phyloP scores from a whole-genome alignment of 2,888 invertebrate genomes.

The Pecten maximus region DNA sequence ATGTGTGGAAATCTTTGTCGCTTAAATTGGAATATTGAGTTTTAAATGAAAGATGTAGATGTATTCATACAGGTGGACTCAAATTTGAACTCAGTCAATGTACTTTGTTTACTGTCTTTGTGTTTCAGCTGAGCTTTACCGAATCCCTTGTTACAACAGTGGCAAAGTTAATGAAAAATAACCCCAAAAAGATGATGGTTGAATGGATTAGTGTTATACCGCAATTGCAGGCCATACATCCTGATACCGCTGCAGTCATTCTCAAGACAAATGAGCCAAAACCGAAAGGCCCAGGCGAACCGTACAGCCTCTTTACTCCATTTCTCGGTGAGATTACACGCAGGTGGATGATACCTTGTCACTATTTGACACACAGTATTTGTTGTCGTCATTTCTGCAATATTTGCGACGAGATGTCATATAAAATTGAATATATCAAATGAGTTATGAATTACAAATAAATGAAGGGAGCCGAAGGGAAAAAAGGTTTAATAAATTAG shows the following conservation, averaged over 20 bases:
- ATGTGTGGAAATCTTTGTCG: too few relatives aligned
- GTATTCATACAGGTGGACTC: too few relatives aligned
- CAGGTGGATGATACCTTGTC: too few relatives aligned
- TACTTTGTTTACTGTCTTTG: not conserved
- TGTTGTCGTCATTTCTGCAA: too few relatives aligned
- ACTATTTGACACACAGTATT: too few relatives aligned
- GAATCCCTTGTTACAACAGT: not conserved
- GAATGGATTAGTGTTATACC: not conserved
- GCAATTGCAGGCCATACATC: not conserved
- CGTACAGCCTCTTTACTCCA: not conserved
- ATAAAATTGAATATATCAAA: too few relatives aligned
- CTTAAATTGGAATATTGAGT: too few relatives aligned
- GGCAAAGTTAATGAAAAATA: not conserved
- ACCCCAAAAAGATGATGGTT: not conserved
- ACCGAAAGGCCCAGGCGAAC: not conserved
- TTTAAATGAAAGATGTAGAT: too few relatives aligned
- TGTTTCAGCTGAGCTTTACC: not conserved
- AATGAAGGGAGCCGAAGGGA: too few relatives aligned
- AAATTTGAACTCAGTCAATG: not conserved
- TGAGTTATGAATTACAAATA: too few relatives aligned
- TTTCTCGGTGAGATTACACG: not conserved
- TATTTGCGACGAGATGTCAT: too few relatives aligned
- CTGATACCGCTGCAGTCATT: not conserved
- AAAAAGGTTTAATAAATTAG: too few relatives aligned
- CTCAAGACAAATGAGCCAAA: not conserved